A percentile compares a stretch with the other conserved stretches of the same genome.
phyloP scores from a whole-genome alignment of 2,113 vertebrate species.

The Anhinga anhinga region DNA sequence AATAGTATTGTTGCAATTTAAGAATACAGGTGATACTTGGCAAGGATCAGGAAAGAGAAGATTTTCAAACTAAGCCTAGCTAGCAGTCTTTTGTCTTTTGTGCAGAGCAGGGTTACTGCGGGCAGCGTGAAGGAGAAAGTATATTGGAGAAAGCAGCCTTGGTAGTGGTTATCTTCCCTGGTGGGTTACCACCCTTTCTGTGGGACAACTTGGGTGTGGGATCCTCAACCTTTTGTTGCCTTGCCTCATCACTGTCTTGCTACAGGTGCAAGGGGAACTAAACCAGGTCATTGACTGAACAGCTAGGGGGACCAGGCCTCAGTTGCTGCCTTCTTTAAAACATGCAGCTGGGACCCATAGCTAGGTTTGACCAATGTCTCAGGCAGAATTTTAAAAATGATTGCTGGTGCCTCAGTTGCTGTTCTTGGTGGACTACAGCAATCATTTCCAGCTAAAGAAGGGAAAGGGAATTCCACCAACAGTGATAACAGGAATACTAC shows the following conservation, averaged over 20 bases:
- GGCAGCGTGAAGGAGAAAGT: neutral
- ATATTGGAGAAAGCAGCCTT: too few relatives aligned
- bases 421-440: neutral
- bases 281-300: too few relatives aligned
- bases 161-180: neutral
- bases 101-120: neutral
- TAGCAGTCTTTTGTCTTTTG: too few relatives aligned
- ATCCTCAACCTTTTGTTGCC: neutral
- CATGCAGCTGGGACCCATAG: accelerated
- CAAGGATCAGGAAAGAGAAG: neutral
- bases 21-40: neutral
- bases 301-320: too few relatives aligned
- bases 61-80: too few relatives aligned
- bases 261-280: neutral
- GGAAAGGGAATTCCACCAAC: neutral
- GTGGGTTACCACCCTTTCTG: neutral
- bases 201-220: neutral
- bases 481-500: too few relatives aligned
- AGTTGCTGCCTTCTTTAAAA: neutral
- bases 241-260: accelerated
- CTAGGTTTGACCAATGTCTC: neutral
- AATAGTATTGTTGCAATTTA: too few relatives aligned
- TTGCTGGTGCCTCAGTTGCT: neutral
- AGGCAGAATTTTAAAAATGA: neutral
- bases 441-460: neutral